phyloP scores from a whole-genome alignment of 1,140 invertebrate genomes.

The Bombus vancouverensis region DNA sequence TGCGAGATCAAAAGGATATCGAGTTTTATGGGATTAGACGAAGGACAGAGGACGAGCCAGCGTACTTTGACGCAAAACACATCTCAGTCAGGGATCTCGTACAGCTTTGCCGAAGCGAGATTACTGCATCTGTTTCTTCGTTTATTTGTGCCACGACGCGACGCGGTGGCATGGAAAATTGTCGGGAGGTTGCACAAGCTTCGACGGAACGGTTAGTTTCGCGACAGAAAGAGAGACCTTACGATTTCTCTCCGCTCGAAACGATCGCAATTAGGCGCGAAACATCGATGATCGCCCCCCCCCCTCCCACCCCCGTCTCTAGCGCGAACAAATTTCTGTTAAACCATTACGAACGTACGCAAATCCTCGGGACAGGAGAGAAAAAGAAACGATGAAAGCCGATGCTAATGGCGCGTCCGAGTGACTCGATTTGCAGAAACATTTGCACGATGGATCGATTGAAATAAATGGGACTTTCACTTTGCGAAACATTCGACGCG shows the following conservation, averaged over 20 bases:
- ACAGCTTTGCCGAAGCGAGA: slow-evolving; percentile 49
- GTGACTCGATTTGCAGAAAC: slow-evolving; percentile 1
- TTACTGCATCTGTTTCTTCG: slow-evolving; percentile 37
- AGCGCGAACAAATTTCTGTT: background rate
- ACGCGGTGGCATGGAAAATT: slow-evolving; percentile 41
- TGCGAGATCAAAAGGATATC: slow-evolving; percentile 27
- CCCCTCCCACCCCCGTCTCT: background rate
- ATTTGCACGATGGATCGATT: slow-evolving; percentile 5
- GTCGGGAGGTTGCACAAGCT: slow-evolving; percentile 39
- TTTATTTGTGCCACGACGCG: slow-evolving; percentile 26
- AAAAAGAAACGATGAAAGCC: background rate
- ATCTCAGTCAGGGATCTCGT: slow-evolving; percentile 28
- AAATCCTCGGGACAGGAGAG: background rate
- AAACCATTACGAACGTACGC: background rate
- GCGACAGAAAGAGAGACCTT: background rate
- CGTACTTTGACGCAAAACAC: background rate
- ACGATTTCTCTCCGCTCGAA: slow-evolving; percentile 9
- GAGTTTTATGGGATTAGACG: slow-evolving; percentile 1
- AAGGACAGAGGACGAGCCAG: background rate
- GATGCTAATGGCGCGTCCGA: background rate
- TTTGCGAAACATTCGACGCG: slow-evolving; percentile 9
- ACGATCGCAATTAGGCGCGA: slow-evolving; percentile 20
- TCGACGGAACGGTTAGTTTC: background rate
- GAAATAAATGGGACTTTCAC: slow-evolving; percentile 27
- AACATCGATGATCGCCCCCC: background rate